Evolutionary conservation across 2,888 invertebrate species (phyloP).

Genomic region (Drosophila monieri): DNA sequence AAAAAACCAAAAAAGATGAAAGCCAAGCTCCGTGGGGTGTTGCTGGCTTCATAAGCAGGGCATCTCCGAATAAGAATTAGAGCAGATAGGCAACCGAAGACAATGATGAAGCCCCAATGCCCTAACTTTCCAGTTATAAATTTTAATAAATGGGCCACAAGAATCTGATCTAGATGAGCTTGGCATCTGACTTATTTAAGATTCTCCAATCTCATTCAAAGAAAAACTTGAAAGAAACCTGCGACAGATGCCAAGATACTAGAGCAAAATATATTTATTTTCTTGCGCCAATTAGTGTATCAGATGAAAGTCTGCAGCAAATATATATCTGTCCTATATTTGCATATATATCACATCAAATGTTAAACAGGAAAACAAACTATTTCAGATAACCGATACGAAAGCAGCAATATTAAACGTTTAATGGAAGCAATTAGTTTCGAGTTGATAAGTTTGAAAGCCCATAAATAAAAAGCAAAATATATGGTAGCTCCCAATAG

Average conservation of each 20-base stretch:
- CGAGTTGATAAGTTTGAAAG: not conserved
- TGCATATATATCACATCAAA: not conserved
- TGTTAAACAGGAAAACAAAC: constrained; percentile 1
- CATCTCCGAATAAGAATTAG: constrained; percentile 40
- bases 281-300: constrained; percentile 2
- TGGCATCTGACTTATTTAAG: constrained; percentile 2
- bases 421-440: not conserved
- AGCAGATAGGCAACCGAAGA: constrained; percentile 32
- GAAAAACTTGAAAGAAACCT: constrained; percentile 12
- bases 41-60: constrained; percentile 3
- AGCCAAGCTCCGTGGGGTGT: constrained; percentile 33
- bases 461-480: not conserved
- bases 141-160: constrained; percentile 5
- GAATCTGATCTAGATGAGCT: constrained; percentile 16
- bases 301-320: not conserved
- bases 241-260: constrained; percentile 17
- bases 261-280: constrained; percentile 1
- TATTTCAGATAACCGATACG: not conserved
- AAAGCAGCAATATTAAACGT: not conserved
- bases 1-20: constrained; percentile 38
- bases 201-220: constrained; percentile 9
- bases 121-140: constrained; percentile 23
- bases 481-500: not conserved
- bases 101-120: constrained; percentile 30
- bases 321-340: not conserved